Conservation (phyloP, 1,140 invertebrate species). For the Eupristina koningsbergeri region DNA sequence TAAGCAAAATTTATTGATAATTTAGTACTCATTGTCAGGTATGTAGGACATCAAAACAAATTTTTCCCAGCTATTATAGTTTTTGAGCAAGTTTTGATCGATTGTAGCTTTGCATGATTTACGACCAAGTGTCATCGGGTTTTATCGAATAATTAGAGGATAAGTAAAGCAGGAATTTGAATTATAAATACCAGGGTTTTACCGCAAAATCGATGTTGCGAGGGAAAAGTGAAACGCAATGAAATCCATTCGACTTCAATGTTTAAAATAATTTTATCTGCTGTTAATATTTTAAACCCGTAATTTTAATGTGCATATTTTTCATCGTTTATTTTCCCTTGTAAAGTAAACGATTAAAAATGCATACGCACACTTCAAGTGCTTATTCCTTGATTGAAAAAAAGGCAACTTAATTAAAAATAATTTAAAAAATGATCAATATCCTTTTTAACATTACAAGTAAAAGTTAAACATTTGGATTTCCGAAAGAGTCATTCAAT, state of each 20-base stretch:
- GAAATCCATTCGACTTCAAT: not conserved
- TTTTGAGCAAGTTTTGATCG: not conserved
- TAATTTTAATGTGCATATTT: no score
- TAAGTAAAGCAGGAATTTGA: not conserved
- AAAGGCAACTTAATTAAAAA: not conserved
- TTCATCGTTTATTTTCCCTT: no score
- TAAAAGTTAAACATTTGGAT: not conserved
- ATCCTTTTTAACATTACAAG: not conserved
- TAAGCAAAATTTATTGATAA: constrained; percentile 27
- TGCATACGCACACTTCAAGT: not conserved
- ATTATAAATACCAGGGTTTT: not conserved
- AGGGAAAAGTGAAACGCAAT: not conserved
- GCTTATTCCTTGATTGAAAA: not conserved
- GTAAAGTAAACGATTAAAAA: not conserved
- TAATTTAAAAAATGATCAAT: not conserved
- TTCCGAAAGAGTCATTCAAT: not conserved
- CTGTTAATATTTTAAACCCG: not conserved
- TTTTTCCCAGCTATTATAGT: not conserved
- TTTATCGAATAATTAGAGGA: not conserved
- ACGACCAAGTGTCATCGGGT: not conserved
- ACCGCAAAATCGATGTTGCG: not conserved
- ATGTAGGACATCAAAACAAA: not conserved
- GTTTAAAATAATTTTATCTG: not conserved
- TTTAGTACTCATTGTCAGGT: not conserved
- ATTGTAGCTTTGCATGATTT: not conserved